These are phyloP conservation scores for Papilio helenus DNA, from an alignment of 1,140 invertebrate genomes.

Conservation along the genomic window DNA sequence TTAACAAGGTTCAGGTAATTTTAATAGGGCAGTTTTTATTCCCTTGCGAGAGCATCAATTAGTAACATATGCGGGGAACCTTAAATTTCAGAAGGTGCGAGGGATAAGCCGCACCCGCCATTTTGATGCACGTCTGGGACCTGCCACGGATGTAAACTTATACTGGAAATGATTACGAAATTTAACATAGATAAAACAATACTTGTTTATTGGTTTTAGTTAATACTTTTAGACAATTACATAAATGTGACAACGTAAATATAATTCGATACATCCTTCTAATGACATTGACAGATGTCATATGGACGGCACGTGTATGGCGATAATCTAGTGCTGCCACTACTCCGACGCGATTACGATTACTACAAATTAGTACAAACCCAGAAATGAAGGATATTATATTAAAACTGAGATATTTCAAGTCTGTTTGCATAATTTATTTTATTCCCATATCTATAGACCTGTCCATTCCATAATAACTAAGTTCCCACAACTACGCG, in stretches of 20 bases:
- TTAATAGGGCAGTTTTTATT: conserved; percentile 26
- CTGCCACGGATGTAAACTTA: not conserved
- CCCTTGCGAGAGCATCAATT: conserved; percentile 14
- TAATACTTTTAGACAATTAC: too few species aligned
- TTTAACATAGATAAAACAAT: not conserved
- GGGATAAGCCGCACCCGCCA: conserved; percentile 15
- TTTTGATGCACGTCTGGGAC: conserved; percentile 27
- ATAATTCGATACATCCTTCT: too few species aligned
- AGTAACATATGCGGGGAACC: conserved; percentile 12
- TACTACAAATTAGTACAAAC: too few species aligned
- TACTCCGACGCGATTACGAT: too few species aligned
- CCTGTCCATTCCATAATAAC: not conserved
- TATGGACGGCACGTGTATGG: too few species aligned
- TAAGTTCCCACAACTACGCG: not conserved
- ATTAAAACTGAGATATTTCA: too few species aligned
- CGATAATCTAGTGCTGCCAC: too few species aligned
- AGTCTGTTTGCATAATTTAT: not conserved
- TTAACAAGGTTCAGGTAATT: conserved; percentile 1
- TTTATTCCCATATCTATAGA: not conserved
- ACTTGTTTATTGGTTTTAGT: not conserved
- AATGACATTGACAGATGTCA: too few species aligned
- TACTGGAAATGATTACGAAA: not conserved
- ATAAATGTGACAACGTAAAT: too few species aligned
- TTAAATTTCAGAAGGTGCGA: conserved; percentile 27
- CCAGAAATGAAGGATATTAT: too few species aligned